These are phyloP conservation scores for Melanerpes formicivorus DNA, from an alignment of 2,113 vertebrate species.

Conservation along the genomic window DNA sequence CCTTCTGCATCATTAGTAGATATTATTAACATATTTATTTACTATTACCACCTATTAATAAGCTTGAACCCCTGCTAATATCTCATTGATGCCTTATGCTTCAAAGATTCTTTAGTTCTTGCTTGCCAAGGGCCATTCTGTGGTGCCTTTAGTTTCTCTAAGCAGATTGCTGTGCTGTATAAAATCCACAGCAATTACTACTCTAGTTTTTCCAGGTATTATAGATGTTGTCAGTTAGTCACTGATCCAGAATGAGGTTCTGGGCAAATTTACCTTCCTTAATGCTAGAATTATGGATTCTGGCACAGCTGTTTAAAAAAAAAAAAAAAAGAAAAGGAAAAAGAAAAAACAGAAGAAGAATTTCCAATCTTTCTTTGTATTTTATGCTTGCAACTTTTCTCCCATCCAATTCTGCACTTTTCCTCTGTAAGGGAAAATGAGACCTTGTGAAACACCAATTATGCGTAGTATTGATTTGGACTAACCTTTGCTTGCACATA, in stretches of 20 bases:
- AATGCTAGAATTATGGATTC: not conserved
- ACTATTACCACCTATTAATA: not conserved
- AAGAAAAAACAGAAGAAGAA: not conserved
- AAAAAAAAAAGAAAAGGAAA: not conserved
- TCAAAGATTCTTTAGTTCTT: not conserved
- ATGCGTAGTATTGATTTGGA: slow-evolving; percentile 33
- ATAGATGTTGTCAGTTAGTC: not conserved
- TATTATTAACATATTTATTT: not conserved
- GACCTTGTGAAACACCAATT: slow-evolving; percentile 37
- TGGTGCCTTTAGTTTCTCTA: not conserved
- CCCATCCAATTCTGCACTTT: not conserved
- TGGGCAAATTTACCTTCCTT: not conserved
- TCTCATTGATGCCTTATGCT: not conserved
- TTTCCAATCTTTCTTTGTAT: not conserved
- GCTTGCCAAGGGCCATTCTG: not conserved
- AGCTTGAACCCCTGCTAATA: not conserved
- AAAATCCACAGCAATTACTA: not conserved
- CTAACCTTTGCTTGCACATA: slow-evolving; percentile 58
- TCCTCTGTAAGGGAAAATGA: slow-evolving; percentile 10
- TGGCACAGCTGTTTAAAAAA: not conserved
- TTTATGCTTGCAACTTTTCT: not conserved
- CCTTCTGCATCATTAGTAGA: not conserved
- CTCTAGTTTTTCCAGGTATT: not conserved
- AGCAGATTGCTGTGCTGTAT: not conserved
- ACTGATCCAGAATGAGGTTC: not conserved